phyloP scores from a whole-genome alignment of 2,888 invertebrate genomes.

The Polylopha cassiicola region DNA sequence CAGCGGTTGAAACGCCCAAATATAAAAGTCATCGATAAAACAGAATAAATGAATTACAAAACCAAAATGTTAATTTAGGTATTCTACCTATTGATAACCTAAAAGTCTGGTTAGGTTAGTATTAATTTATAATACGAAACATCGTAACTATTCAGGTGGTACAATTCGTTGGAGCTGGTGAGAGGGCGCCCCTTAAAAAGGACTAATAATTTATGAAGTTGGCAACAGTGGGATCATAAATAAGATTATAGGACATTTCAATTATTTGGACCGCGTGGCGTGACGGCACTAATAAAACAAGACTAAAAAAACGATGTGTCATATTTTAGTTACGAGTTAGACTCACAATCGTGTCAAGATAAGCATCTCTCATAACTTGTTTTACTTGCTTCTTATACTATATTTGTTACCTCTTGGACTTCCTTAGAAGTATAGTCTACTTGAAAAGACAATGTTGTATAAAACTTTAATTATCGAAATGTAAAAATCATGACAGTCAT shows the following conservation, averaged over 20 bases:
- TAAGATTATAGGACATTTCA: conserved; percentile 74
- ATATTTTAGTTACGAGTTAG: conserved; percentile 20
- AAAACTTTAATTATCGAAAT: conserved; percentile 22
- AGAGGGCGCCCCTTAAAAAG: conserved; percentile 3
- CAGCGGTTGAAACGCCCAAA: too few species aligned
- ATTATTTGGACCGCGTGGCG: conserved; percentile 72
- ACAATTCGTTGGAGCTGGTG: conserved; percentile 1
- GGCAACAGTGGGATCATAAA: conserved; percentile 60
- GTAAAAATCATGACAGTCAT: conserved; percentile 34
- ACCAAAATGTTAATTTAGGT: too few species aligned
- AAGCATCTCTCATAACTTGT: conserved; percentile 31
- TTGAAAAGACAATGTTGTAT: conserved; percentile 3
- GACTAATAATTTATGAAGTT: conserved; percentile 52
- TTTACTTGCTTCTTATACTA: conserved; percentile 2
- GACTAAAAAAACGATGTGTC: conserved; percentile 43
- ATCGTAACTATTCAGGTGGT: too few species aligned
- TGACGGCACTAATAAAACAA: conserved; percentile 67
- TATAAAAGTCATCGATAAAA: too few species aligned
- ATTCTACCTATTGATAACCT: too few species aligned
- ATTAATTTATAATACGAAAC: too few species aligned
- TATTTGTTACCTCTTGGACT: neutral
- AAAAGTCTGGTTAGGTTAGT: too few species aligned
- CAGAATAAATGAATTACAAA: too few species aligned
- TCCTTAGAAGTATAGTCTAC: too few species aligned
- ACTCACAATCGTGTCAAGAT: conserved; percentile 27